Conservation (phyloP, 2,797 vertebrate species). For the Momotus momota region DNA sequence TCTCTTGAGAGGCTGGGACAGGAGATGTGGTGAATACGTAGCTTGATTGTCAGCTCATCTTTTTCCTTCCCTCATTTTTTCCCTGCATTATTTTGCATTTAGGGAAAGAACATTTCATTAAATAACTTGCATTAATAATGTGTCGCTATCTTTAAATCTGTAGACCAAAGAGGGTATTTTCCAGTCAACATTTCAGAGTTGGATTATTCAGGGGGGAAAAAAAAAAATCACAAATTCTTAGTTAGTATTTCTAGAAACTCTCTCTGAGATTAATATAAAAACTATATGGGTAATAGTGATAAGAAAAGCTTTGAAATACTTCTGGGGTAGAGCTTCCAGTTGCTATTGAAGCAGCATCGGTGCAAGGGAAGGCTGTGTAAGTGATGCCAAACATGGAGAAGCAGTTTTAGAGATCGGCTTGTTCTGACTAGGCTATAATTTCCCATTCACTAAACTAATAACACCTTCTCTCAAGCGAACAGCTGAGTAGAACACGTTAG, state of each 20-base stretch:
- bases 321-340: not conserved
- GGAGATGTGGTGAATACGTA: not conserved
- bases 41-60: not conserved
- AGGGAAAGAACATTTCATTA: not conserved
- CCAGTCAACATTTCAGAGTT: not conserved
- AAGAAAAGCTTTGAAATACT: not conserved
- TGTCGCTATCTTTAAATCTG: not conserved
- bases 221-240: not conserved
- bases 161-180: not conserved
- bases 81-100: not conserved
- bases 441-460: not conserved
- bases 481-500: not conserved
- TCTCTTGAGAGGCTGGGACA: not conserved
- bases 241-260: not conserved
- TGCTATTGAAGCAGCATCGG: not conserved
- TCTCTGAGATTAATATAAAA: not conserved
- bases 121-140: not conserved
- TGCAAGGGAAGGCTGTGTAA: not conserved
- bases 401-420: not conserved
- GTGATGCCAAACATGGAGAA: not conserved
- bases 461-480: not conserved
- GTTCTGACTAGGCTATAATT: not conserved
- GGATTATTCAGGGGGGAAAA: not conserved
- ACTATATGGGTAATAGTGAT: not conserved
- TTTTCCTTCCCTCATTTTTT: not conserved